A percentile compares a stretch with the other conserved stretches of the same genome.
Evolutionary conservation across 2,888 invertebrate species (phyloP).

Genomic region (Morpho deidamia): DNA sequence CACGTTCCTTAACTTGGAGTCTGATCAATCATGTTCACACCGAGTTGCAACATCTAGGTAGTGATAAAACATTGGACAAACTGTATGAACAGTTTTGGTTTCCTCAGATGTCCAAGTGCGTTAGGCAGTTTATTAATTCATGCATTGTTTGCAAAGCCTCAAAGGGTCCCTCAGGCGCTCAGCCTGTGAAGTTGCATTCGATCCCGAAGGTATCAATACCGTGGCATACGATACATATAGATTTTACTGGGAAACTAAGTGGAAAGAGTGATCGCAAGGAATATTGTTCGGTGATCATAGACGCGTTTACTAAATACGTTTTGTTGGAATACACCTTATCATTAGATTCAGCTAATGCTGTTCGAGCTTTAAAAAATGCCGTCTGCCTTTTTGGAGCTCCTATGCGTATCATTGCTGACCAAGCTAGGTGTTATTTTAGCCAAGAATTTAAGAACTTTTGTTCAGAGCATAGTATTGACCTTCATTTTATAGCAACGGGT

Average conservation of each 20-base stretch:
- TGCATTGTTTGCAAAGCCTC: constrained; percentile 37
- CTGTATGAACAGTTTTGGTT: constrained; percentile 37
- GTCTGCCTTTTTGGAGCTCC: constrained; percentile 23
- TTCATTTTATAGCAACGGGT: constrained; percentile 24
- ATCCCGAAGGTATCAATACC: constrained; percentile 32
- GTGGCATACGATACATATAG: constrained; percentile 37
- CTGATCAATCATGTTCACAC: constrained; percentile 33
- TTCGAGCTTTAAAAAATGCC: constrained; percentile 14
- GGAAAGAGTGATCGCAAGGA: constrained; percentile 31
- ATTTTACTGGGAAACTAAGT: constrained; percentile 29
- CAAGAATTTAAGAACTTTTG: constrained; percentile 21
- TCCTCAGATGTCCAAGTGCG: constrained; percentile 30
- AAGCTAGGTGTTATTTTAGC: constrained; percentile 19
- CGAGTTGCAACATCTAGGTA: constrained; percentile 28
- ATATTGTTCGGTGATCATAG: constrained; percentile 32
- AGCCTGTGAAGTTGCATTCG: constrained; percentile 33
- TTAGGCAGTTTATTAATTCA: constrained; percentile 35
- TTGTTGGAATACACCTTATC: constrained; percentile 18
- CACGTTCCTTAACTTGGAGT: constrained; percentile 29
- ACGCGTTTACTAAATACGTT: constrained; percentile 32
- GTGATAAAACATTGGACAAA: constrained; percentile 30
- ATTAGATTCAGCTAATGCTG: constrained; percentile 10
- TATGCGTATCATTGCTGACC: constrained; percentile 21
- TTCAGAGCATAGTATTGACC: constrained; percentile 7
- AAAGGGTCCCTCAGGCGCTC: constrained; percentile 32